Percentiles rank a stretch among this genome's conserved stretches.
phyloP scores from a whole-genome alignment of 1,140 invertebrate genomes.

The Aplysia californica region DNA sequence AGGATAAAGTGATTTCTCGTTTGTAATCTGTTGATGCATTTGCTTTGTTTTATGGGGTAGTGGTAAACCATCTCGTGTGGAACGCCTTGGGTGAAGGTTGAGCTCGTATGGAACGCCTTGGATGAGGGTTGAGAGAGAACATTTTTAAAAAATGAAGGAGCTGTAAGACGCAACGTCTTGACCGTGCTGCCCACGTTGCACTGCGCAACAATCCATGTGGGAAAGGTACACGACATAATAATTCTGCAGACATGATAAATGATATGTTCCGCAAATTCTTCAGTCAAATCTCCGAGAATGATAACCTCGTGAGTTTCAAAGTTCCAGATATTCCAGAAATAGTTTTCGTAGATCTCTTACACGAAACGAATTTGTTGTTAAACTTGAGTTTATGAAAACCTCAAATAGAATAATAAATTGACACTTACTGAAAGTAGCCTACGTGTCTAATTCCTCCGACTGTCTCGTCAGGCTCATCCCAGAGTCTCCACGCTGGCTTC shows the following conservation, averaged over 20 bases:
- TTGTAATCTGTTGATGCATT: background rate
- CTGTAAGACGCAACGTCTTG: too few species aligned
- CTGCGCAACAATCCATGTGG: too few species aligned
- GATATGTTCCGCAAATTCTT: background rate
- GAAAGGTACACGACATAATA: too few species aligned
- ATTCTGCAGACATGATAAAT: too few species aligned
- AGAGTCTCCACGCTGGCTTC: conserved; percentile 51
- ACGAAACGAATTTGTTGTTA: background rate
- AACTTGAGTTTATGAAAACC: background rate
- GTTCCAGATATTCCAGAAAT: background rate
- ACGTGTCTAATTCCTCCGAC: background rate
- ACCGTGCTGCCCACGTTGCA: too few species aligned
- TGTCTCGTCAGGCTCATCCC: conserved; percentile 36
- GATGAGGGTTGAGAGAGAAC: too few species aligned
- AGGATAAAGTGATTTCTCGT: background rate
- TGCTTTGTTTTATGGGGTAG: too few species aligned
- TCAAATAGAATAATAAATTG: background rate
- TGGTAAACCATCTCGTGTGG: too few species aligned
- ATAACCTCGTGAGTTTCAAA: background rate
- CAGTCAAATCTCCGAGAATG: background rate
- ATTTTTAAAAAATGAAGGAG: too few species aligned
- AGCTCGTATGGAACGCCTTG: too few species aligned
- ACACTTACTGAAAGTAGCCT: background rate
- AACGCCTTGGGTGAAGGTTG: too few species aligned
- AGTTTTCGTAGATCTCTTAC: background rate